Base-by-base conservation (phyloP, 2,113 vertebrate species). In the Seriola aureovittata region DNA sequence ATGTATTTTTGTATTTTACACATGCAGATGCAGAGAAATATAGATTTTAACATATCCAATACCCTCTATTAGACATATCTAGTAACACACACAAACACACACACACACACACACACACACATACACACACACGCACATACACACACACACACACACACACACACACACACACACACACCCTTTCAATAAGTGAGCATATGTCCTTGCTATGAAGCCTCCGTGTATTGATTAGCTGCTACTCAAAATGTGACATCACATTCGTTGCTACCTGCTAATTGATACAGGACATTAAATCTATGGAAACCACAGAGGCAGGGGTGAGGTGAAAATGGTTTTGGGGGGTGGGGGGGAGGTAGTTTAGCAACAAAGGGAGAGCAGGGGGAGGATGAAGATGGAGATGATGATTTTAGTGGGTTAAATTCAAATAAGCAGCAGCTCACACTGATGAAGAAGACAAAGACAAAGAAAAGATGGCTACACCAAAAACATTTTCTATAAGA, bases 141-240 rank as follows among this genome's bases (percentile, higher is more conserved):
- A 29, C 29, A 29, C 29, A 29, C 29, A 29, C 29, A 2, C 29
- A 29, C 29, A 29, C 29, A 29, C 29, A 29, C 29, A 2, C 29
- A 29, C 29, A 29, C 29, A 23, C 52, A 71, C 59, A 29, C 71
- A 40, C 10, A 42, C 23, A 34, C 50, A 65, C 58, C 14, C 21
- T 66, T 25, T 17, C 66, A 57, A 14, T 79, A 57, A 59, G 71
- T 76, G 75, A 66, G 82, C 44, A 32, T 9, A 29, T 80, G 85
- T 71, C 80, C 59, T 85, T 86, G 85, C 70, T 64, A 21, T 58
- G 50, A 85, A 65, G 71, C 78, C 60, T 71, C 70, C 14, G 42
- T 21, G 60, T 89, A 92, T 89, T 87, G 88, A 92, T 92, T 85
- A 83, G 48, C 86, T 77, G 36, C 86, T 66, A 71, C 82, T 83